Evolutionary conservation across 2,113 vertebrate genomes (phyloP), one percentile per base, ranked within the genome.

Genomic region (Carassius carassius): DNA sequence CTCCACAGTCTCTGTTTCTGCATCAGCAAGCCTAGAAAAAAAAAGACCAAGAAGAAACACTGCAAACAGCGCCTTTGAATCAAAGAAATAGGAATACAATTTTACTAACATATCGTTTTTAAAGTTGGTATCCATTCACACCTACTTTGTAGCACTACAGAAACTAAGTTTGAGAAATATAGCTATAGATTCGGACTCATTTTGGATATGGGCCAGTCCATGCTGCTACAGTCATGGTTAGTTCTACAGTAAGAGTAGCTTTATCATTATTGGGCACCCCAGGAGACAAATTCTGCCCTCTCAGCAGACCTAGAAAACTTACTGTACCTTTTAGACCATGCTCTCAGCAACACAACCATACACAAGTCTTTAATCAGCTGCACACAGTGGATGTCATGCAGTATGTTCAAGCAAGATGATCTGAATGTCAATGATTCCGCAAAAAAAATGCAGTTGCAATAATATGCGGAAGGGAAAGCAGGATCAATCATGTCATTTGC

Each of bases 231-330:
- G 14, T 67, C 60, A 80, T 67, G 60, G 23, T 67, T 67, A 81
- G 78, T 67, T 81, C 41, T 81, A 51, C 17, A 51, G 37, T 81
- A 81, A 25, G 17, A 5, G 23, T 67, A 51, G 51, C 78, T 81
- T 67, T 67, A 17, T 69, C 62, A 81, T 81, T 69, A 81, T 81
- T 81, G 14, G 44, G 23, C 12, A 67, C 62, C 60, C 41, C 62
- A 51, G 16, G 78, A 67, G 78, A 81, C 78, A 32, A 69, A 51
- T 81, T 67, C 78, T 81, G 44, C 78, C 23, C 44, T 80, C 78
- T 81, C 78, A 81, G 62, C 78, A 81, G 23, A 81, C 78, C 62
- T 69, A 81, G 62, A 81, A 67, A 67, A 69, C 78, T 13, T 67
- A 81, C 78, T 32, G 78, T 81, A 81, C 37, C 60, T 81, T 65